A percentile compares a stretch with the other conserved stretches of the same genome.
phyloP scores from a whole-genome alignment of 2,888 invertebrate species.

The Hirtodrosophila alboralis region DNA sequence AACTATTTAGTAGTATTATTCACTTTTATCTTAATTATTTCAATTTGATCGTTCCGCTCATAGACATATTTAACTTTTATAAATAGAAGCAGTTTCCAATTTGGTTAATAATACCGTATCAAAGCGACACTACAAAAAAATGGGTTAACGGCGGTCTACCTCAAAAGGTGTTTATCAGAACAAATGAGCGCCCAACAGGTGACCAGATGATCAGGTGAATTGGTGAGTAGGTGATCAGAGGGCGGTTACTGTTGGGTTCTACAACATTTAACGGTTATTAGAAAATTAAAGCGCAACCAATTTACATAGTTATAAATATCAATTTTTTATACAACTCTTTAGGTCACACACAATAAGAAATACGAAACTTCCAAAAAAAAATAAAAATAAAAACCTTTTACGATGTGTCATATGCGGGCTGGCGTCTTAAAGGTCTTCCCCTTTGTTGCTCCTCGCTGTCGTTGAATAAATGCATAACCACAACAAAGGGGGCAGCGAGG shows the following conservation, averaged over 20 bases:
- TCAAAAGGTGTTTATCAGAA: constrained; percentile 30
- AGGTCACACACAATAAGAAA: constrained; percentile 23
- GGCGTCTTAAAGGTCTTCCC: constrained; percentile 26
- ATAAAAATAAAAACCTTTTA: constrained; percentile 44
- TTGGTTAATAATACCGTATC: constrained; percentile 5
- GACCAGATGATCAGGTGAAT: neutral
- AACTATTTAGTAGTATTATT: too few relatives aligned
- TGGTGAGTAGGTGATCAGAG: too few relatives aligned
- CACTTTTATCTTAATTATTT: neutral
- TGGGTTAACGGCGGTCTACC: constrained; percentile 10
- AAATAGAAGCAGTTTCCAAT: constrained; percentile 3
- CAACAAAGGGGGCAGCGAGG: constrained; percentile 38
- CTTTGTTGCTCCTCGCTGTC: constrained; percentile 2
- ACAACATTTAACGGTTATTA: constrained; percentile 42
- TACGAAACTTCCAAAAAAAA: constrained; percentile 1
- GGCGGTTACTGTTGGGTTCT: constrained; percentile 4
- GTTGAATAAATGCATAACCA: constrained; percentile 32
- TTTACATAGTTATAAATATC: constrained; percentile 52
- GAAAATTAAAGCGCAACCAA: constrained; percentile 51
- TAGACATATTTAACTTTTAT: neutral
- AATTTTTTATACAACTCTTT: constrained; percentile 20
- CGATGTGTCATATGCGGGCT: constrained; percentile 73
- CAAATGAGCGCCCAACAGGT: constrained; percentile 8
- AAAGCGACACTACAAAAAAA: constrained; percentile 3
- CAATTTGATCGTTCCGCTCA: constrained; percentile 11